A percentile compares a stretch with the other conserved stretches of the same genome.
Evolutionary conservation across 2,797 vertebrate species (phyloP).

Genomic region (Potorous gilbertii): DNA sequence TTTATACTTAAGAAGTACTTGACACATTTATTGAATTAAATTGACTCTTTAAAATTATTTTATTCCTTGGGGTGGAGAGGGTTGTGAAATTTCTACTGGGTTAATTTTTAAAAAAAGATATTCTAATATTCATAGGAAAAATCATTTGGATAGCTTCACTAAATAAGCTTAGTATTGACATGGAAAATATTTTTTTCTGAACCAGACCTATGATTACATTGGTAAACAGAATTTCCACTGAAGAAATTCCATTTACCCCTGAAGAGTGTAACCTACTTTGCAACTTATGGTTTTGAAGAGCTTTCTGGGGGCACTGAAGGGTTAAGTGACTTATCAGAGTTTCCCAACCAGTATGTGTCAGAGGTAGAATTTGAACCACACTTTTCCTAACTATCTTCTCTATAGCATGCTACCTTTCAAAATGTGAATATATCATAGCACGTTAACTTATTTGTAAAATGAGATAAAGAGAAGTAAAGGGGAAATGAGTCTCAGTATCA

Average conservation of each 20-base stretch:
- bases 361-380: not conserved
- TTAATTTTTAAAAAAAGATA: constrained; percentile 17
- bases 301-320: not conserved
- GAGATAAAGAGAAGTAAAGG: not conserved
- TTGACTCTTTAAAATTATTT: not conserved
- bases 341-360: not conserved
- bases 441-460: constrained; percentile 16
- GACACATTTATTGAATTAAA: not conserved
- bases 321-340: not conserved
- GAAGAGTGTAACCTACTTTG: not conserved
- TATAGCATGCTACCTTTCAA: not conserved
- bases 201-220: constrained; percentile 3
- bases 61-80: not conserved
- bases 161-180: not conserved
- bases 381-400: not conserved
- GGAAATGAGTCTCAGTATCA: not conserved
- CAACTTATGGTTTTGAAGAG: not conserved
- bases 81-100: constrained; percentile 25
- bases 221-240: not conserved
- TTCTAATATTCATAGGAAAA: constrained; percentile 15
- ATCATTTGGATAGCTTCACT: constrained; percentile 34
- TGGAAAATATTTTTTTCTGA: constrained; percentile 18
- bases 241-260: not conserved
- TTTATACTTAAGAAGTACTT: not conserved
- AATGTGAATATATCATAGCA: not conserved